A percentile compares a stretch with the other conserved stretches of the same genome.
Conservation (phyloP, 64 coral and sea anemone genomes). For the Hydrozoanthus tunicans region DNA sequence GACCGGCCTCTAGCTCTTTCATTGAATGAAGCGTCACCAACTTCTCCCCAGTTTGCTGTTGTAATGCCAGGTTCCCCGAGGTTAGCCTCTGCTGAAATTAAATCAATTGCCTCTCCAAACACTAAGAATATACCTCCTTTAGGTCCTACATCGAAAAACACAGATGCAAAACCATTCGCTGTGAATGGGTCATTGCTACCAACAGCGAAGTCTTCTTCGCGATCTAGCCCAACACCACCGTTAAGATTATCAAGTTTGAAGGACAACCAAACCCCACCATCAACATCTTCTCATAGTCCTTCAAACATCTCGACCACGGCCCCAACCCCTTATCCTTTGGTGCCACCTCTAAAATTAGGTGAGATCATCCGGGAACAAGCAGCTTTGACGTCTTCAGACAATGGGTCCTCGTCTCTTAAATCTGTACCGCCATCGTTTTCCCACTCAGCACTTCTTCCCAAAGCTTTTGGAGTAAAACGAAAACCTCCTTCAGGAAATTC, state of each 20-base stretch:
- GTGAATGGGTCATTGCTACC: background rate
- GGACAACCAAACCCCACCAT: background rate
- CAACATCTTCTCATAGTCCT: conserved; percentile 21
- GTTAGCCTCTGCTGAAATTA: conserved; percentile 48
- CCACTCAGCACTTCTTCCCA: conserved; percentile 22
- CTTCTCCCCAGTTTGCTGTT: conserved; percentile 52
- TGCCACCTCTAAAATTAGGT: conserved; percentile 11
- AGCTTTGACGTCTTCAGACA: background rate
- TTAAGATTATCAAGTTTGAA: conserved; percentile 43
- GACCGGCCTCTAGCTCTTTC: background rate
- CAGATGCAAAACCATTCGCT: background rate
- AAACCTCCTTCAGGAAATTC: background rate
- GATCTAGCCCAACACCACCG: conserved; percentile 30
- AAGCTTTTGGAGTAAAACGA: conserved; percentile 7
- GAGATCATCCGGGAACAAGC: conserved; percentile 5
- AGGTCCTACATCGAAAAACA: background rate
- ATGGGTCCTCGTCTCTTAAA: background rate
- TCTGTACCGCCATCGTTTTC: background rate
- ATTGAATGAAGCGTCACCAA: background rate
- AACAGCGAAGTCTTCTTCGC: background rate
- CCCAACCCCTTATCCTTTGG: background rate
- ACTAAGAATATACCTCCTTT: background rate
- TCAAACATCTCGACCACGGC: background rate
- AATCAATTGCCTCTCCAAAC: conserved; percentile 17
- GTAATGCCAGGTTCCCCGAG: conserved; percentile 47